These are phyloP conservation scores for Callyntrura guangdongensis DNA, from an alignment of 2,888 invertebrate species.

Conservation along the genomic window DNA sequence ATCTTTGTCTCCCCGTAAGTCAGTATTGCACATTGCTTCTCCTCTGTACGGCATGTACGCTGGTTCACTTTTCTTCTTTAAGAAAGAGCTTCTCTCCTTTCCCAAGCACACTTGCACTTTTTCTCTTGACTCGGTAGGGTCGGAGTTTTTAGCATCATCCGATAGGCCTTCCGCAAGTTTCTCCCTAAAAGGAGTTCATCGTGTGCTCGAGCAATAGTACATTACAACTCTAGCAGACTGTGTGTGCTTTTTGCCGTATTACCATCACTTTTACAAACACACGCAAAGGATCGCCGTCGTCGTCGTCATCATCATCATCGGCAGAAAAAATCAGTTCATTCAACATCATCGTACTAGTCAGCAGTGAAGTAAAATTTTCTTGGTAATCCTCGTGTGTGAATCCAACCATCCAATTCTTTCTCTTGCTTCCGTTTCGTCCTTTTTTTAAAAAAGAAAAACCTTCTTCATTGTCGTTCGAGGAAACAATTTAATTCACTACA, in stretches of 20 bases:
- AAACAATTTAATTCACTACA: too few species aligned
- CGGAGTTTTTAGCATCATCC: constrained; percentile 15
- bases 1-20: too few species aligned
- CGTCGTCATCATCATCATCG: neutral
- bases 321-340: neutral
- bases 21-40: too few species aligned
- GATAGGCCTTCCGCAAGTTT: constrained; percentile 51
- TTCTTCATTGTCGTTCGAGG: too few species aligned
- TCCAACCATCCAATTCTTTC: too few species aligned
- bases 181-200: constrained; percentile 36
- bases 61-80: constrained; percentile 2
- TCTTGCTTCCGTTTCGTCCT: too few species aligned
- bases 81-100: constrained; percentile 49
- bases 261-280: neutral
- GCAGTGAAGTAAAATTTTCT: neutral
- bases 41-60: too few species aligned
- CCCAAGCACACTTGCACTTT: constrained; percentile 68
- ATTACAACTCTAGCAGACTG: too few species aligned
- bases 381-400: neutral
- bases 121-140: constrained; percentile 75
- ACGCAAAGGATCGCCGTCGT: neutral
- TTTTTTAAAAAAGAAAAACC: too few species aligned
- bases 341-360: neutral
- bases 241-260: neutral
- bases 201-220: neutral